phyloP scores from a whole-genome alignment of 1,140 invertebrate genomes.

The Bicyclus anynana region DNA sequence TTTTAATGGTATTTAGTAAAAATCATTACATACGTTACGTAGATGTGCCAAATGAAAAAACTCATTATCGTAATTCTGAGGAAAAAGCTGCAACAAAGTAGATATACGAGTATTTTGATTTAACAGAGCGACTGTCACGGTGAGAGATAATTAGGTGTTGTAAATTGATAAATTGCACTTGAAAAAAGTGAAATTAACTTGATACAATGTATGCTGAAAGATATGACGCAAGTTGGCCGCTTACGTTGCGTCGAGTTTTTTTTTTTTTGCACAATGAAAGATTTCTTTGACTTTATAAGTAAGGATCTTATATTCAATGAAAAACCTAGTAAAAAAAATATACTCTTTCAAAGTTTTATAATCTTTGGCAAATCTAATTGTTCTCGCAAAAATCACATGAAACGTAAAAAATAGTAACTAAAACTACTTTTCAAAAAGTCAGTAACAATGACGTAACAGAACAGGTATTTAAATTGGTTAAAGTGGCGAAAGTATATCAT shows the following conservation, averaged over 20 bases:
- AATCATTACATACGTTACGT: too few relatives aligned
- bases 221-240: constrained; percentile 4
- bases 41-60: not conserved
- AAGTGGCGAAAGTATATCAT: constrained; percentile 22
- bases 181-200: constrained; percentile 10
- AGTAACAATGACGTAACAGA: constrained; percentile 2
- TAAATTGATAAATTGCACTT: constrained; percentile 16
- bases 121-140: not conserved
- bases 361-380: too few relatives aligned
- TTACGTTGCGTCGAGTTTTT: not conserved
- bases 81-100: not conserved
- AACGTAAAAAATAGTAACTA: too few relatives aligned
- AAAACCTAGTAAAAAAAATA: too few relatives aligned
- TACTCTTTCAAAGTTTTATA: too few relatives aligned
- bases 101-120: not conserved
- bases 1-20: too few relatives aligned
- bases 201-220: not conserved
- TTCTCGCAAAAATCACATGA: too few relatives aligned
- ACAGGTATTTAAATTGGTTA: not conserved
- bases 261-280: not conserved
- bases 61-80: not conserved
- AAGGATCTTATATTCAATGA: too few relatives aligned
- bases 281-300: not conserved
- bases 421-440: not conserved
- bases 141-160: constrained; percentile 11